phyloP scores from a whole-genome alignment of 92 coral and sea anemone genomes.

The Nematostella vectensis region DNA sequence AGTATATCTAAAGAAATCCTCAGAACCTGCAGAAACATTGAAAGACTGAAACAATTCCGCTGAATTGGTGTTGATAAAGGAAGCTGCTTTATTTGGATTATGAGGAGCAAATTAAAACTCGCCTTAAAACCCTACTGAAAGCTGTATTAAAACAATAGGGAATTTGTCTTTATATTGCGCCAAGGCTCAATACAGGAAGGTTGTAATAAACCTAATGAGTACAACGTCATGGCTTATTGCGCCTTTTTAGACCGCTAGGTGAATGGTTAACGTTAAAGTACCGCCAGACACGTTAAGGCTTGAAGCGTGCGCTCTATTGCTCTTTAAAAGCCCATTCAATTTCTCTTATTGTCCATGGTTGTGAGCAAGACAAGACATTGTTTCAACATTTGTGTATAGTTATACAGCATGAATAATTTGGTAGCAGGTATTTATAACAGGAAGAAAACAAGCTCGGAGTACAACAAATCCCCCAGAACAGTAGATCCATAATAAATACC shows the following conservation, averaged over 20 bases:
- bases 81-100: background rate
- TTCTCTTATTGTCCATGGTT: background rate
- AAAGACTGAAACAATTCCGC: background rate
- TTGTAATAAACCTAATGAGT: background rate
- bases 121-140: background rate
- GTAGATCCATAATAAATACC: too few species aligned
- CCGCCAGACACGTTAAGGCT: background rate
- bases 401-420: too few species aligned
- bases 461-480: too few species aligned
- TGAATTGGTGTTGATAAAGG: too few species aligned
- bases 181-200: background rate
- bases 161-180: background rate
- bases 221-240: too few species aligned
- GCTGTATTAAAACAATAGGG: conserved; percentile 1
- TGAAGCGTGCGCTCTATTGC: conserved; percentile 3
- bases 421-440: too few species aligned
- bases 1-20: background rate
- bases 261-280: background rate
- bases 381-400: background rate
- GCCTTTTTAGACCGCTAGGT: too few species aligned
- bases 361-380: background rate
- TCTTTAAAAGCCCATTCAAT: conserved; percentile 5
- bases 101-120: background rate
- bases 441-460: too few species aligned
- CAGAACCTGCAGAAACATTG: background rate